A percentile compares a stretch with the other conserved stretches of the same genome.
phyloP scores from a whole-genome alignment of 1,140 invertebrate species.

The Bombyx mandarina region DNA sequence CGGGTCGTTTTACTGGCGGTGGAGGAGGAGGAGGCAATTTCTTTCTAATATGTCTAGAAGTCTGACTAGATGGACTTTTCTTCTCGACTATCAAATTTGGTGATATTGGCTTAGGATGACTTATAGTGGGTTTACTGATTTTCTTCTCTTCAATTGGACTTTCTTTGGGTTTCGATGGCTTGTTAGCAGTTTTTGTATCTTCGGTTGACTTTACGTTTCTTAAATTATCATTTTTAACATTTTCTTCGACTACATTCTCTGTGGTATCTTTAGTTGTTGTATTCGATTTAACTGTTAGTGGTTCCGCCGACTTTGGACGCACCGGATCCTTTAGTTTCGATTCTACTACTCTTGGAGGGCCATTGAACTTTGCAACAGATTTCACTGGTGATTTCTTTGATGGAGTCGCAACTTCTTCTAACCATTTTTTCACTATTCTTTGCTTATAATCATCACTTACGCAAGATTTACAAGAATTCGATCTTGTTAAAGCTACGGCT shows the following conservation, averaged over 20 bases:
- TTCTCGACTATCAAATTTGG: constrained; percentile 63
- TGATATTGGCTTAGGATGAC: constrained; percentile 27
- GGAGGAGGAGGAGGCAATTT: constrained; percentile 64
- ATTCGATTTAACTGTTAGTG: constrained; percentile 12
- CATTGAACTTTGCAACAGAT: constrained; percentile 60
- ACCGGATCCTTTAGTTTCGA: constrained; percentile 35
- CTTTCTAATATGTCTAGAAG: constrained; percentile 46
- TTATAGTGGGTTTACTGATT: constrained; percentile 7
- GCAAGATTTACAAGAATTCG: constrained; percentile 69
- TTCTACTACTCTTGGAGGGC: constrained; percentile 55
- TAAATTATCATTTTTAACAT: not conserved
- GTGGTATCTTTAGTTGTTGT: not conserved
- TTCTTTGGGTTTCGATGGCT: constrained; percentile 6
- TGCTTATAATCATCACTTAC: constrained; percentile 72
- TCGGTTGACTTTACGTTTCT: not conserved
- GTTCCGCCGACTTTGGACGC: constrained; percentile 23
- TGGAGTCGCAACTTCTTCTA: constrained; percentile 78
- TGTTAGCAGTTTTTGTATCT: not conserved
- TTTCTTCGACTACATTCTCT: not conserved
- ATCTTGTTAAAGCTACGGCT: constrained; percentile 34
- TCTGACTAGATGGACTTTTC: constrained; percentile 42
- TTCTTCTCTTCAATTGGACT: constrained; percentile 13
- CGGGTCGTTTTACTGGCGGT: constrained; percentile 32
- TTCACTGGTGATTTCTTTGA: constrained; percentile 29
- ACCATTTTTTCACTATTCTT: constrained; percentile 75